Conservation (phyloP, 2,888 invertebrate genomes). For the Mythimna lalbum region DNA sequence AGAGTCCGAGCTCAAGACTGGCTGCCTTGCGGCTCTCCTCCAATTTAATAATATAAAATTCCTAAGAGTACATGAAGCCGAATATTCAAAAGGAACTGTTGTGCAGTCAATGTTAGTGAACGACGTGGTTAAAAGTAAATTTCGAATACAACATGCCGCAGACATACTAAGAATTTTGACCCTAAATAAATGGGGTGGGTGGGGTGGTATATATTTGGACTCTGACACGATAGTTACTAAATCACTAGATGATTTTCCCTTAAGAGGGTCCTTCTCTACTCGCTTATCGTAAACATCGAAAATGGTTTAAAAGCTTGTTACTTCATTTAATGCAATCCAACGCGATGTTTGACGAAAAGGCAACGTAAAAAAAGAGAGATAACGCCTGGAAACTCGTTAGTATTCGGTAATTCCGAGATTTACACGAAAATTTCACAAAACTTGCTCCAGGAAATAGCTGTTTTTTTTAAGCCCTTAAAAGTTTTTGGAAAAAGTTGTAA, state of each 20-base stretch:
- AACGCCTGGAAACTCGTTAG: too few species aligned
- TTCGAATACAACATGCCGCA: conserved; percentile 88
- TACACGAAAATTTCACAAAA: too few species aligned
- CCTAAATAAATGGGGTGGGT: conserved; percentile 94
- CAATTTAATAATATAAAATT: conserved; percentile 42
- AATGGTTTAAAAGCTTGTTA: too few species aligned
- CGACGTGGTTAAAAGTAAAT: conserved; percentile 23
- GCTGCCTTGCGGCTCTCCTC: conserved; percentile 33
- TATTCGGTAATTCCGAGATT: too few species aligned
- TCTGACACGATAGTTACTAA: conserved; percentile 92
- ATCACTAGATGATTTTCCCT: conserved; percentile 84
- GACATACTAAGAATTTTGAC: conserved; percentile 92
- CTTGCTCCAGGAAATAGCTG: too few species aligned
- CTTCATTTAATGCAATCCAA: too few species aligned
- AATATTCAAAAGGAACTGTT: conserved; percentile 72
- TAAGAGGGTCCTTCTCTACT: too few species aligned
- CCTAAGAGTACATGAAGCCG: conserved; percentile 46
- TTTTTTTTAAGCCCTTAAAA: too few species aligned
- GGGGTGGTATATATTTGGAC: conserved; percentile 94
- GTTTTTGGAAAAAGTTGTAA: too few species aligned
- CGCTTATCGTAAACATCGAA: too few species aligned
- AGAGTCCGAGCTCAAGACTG: conserved; percentile 19
- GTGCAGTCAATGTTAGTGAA: conserved; percentile 38
- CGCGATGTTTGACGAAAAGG: too few species aligned
- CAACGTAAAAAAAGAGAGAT: too few species aligned